A percentile compares a stretch with the other conserved stretches of the same genome.
Evolutionary conservation across 2,888 invertebrate species (phyloP).

Genomic region (Gerris lacustris): DNA sequence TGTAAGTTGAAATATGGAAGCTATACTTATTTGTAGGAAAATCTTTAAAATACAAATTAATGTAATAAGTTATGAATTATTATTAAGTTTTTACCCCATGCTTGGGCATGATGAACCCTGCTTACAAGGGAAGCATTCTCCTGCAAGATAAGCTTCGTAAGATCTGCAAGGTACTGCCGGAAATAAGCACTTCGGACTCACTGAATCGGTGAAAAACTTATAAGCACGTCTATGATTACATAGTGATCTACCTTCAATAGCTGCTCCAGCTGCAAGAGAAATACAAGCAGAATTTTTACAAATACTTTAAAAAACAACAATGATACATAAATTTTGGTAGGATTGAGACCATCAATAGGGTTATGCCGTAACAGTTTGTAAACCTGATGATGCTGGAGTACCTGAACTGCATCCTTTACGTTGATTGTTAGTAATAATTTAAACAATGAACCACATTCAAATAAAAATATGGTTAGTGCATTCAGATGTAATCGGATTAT

Average conservation of each 20-base stretch:
- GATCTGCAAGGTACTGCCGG: conserved; percentile 77
- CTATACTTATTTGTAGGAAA: no score
- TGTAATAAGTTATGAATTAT: no score
- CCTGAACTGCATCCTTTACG: no score
- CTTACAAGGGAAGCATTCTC: conserved; percentile 60
- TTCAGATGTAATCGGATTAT: no score
- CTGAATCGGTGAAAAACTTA: conserved; percentile 87
- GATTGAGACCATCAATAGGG: not conserved
- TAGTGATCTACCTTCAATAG: conserved; percentile 70
- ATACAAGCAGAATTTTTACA: conserved; percentile 13
- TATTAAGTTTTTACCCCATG: conserved; percentile 50
- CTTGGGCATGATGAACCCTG: conserved; percentile 56
- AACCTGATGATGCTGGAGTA: no score
- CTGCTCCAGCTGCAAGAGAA: conserved; percentile 46
- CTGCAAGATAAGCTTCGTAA: conserved; percentile 71
- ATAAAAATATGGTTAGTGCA: no score
- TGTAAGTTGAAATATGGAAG: no score
- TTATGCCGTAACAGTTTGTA: conserved; percentile 30
- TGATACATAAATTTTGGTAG: conserved; percentile 10
- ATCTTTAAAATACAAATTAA: no score
- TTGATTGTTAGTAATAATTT: no score
- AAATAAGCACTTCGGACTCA: conserved; percentile 80
- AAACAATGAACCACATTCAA: no score
- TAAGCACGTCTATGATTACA: conserved; percentile 90
- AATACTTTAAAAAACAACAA: conserved; percentile 11